Conservation (phyloP, 2,113 vertebrate genomes). For the Lophura nycthemera region DNA sequence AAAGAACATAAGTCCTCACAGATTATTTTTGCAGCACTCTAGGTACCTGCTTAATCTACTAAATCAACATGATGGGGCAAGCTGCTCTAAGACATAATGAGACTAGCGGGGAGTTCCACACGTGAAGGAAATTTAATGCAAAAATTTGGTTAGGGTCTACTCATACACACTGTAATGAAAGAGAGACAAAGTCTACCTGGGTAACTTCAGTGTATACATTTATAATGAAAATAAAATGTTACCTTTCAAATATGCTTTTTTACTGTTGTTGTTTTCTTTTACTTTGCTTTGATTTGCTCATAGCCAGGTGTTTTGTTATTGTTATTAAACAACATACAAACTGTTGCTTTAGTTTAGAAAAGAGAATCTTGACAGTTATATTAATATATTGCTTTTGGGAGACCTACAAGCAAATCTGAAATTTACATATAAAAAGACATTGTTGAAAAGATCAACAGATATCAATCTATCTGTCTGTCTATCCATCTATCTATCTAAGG, state of each 20-base stretch:
- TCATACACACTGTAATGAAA: background rate
- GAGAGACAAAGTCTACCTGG: accelerated
- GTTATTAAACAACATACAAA: background rate
- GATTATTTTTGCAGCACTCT: background rate
- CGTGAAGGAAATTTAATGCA: background rate
- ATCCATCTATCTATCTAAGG: too few relatives aligned
- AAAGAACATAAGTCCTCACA: background rate
- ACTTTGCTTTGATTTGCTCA: background rate
- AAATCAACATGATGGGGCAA: background rate
- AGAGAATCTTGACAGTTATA: background rate
- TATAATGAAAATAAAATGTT: background rate
- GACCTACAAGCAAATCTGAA: background rate
- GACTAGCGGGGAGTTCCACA: background rate
- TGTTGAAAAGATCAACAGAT: background rate
- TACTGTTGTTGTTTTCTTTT: background rate
- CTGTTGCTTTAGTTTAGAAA: background rate
- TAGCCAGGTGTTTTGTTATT: background rate
- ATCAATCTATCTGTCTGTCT: too few relatives aligned
- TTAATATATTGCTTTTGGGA: background rate
- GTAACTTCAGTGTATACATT: background rate
- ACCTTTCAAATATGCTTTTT: background rate
- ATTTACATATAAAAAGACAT: background rate
- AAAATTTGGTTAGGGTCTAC: background rate
- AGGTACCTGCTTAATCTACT: background rate
- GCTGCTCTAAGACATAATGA: background rate